phyloP scores from a whole-genome alignment of 92 coral and sea anemone species.

The Micromussa lordhowensis region DNA sequence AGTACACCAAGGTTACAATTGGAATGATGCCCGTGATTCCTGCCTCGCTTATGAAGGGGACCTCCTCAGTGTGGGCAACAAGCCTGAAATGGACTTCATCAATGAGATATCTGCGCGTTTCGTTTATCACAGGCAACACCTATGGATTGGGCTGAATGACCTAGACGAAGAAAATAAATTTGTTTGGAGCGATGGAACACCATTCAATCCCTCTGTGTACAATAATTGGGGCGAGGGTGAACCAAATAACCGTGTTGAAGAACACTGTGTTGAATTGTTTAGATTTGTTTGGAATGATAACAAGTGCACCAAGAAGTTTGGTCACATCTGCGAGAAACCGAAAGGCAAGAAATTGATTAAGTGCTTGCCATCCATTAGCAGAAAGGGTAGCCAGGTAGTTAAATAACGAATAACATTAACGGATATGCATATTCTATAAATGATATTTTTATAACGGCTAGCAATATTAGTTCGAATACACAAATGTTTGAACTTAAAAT shows the following conservation, averaged over 20 bases:
- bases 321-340: constrained; percentile 78
- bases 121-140: constrained; percentile 22
- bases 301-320: constrained; percentile 57
- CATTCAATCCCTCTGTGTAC: constrained; percentile 37
- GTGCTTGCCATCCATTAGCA: no score
- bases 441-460: no score
- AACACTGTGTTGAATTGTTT: constrained; percentile 70
- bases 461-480: no score
- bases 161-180: constrained; percentile 69
- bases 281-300: constrained; percentile 72
- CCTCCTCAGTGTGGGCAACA: constrained; percentile 67
- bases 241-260: constrained; percentile 69
- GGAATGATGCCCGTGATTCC: constrained; percentile 76
- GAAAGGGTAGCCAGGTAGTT: no score
- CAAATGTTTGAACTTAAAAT: no score
- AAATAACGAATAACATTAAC: no score
- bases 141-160: constrained; percentile 86
- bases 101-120: constrained; percentile 27
- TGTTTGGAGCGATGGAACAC: constrained; percentile 82
- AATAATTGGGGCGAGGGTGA: constrained; percentile 72
- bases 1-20: constrained; percentile 52
- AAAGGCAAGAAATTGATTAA: constrained; percentile 52
- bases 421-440: no score
- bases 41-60: constrained; percentile 80
- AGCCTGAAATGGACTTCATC: constrained; percentile 67